These are phyloP conservation scores for Acrocephalus arundinaceus DNA, from an alignment of 2,113 vertebrate species.

Conservation along the genomic window DNA sequence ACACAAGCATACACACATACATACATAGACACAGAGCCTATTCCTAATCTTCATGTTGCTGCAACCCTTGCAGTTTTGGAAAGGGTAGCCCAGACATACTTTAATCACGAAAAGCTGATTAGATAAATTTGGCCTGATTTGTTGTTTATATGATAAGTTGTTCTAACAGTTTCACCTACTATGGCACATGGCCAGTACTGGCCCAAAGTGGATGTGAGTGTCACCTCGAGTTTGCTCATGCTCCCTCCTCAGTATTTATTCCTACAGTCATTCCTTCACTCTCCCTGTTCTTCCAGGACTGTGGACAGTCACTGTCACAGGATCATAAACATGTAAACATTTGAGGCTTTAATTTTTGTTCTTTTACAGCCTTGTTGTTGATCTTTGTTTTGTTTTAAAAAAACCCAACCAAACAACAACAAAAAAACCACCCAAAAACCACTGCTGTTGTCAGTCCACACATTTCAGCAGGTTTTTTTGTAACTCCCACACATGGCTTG, in stretches of 20 bases:
- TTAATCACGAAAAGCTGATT: not conserved
- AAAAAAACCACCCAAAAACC: not conserved
- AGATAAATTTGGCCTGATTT: not conserved
- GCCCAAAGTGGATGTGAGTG: not conserved
- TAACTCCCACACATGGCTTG: not conserved
- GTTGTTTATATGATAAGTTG: not conserved
- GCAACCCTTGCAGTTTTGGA: not conserved
- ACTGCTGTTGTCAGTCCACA: not conserved
- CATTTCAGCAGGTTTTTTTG: not conserved
- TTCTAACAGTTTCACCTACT: not conserved
- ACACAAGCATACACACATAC: fast-evolving
- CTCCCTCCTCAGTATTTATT: not conserved
- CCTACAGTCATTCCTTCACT: not conserved
- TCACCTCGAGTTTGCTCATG: not conserved
- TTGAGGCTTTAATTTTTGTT: not conserved
- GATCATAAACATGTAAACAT: not conserved
- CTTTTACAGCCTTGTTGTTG: not conserved
- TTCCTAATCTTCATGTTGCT: not conserved
- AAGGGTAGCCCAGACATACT: not conserved
- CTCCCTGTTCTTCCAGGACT: not conserved
- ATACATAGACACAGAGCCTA: not conserved
- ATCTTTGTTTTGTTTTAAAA: not conserved
- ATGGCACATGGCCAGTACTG: not conserved
- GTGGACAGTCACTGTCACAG: not conserved
- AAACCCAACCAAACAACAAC: no score